Base-by-base conservation (phyloP, 2,113 vertebrate genomes). In the Entomyzon cyanotis region DNA sequence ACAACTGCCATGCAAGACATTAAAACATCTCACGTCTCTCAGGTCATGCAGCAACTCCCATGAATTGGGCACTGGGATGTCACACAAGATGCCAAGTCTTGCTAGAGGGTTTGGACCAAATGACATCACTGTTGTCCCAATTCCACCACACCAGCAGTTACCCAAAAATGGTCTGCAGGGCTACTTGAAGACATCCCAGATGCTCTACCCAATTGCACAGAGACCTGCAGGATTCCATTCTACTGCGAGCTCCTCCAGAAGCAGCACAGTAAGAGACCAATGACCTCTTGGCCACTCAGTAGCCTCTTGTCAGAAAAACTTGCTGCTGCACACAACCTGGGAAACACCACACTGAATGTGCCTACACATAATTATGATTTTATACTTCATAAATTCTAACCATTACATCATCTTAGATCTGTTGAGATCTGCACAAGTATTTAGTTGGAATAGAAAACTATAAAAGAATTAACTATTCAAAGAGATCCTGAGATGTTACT, bases 271-370 rank as follows among this genome's bases (percentile, higher is more conserved):
- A 62, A 44, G 41, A 77, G 10, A 67, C 4, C 24, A 42, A 14
- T 15, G 28, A 73, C 7, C 14, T 64, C 19, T 0, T 52, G 39
- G 30, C 4, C 6, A 27, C 1, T 15, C 74, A 53, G 11, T 2
- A 71, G 23, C 7, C 27, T 60, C 35, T 52, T 28, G 41, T 37
- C 47, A 68, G 52, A 67, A 84, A 89, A 89, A 37, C 9, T 15
- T 79, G 15, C 42, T n/a, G 56, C 52, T 73, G 46, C 47, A 70
- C 6, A 9, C 47, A 60, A 25, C 15, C 62, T 56, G 31, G 4
- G 25, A 84, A 80, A 60, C 35, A 81, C 12, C 37, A 73, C 6
- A 33, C 0, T 6, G 28, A 83, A 77, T 11, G 11, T n/a, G 35
- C 11, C 24, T 74, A 70, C 25, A 78, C 60, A 68, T n/a, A 82